Percentiles rank a stretch among this genome's conserved stretches.
These are phyloP conservation scores for Julus scanicus DNA, from an alignment of 2,888 invertebrate species.

Conservation along the genomic window DNA sequence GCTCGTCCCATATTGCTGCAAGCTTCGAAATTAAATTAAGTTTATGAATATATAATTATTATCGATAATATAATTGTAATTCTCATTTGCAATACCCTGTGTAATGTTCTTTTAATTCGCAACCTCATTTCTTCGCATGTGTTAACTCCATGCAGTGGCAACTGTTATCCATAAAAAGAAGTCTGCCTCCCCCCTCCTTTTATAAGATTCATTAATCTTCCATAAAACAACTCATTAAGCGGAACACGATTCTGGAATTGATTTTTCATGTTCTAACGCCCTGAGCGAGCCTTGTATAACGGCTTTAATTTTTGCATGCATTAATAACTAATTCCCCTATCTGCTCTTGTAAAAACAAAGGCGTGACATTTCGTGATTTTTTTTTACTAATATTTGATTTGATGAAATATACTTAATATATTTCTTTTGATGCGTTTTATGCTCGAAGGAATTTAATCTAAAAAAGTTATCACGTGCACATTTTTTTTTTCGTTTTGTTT, in stretches of 20 bases:
- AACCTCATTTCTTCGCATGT: conserved; percentile 1
- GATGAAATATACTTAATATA: not conserved
- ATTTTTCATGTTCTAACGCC: conserved; percentile 17
- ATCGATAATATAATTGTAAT: conserved; percentile 38
- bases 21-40: conserved; percentile 17
- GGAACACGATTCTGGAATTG: conserved; percentile 42
- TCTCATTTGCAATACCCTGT: conserved; percentile 28
- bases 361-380: not conserved
- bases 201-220: conserved; percentile 42
- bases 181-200: not conserved
- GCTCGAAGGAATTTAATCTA: not conserved
- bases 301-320: conserved; percentile 37
- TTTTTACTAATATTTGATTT: not conserved
- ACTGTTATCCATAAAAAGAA: not conserved
- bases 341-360: conserved; percentile 32
- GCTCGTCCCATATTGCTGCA: not conserved
- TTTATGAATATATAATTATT: conserved; percentile 42
- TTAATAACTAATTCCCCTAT: conserved; percentile 31
- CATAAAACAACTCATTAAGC: conserved; percentile 38
- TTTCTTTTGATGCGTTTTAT: not conserved
- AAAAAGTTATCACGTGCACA: not conserved
- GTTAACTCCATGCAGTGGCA: not conserved
- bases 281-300: conserved; percentile 1
- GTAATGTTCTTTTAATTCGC: conserved; percentile 38
- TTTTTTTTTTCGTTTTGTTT: not conserved